Conservation (phyloP, 2,113 vertebrate species). For the Heteronetta atricapilla region DNA sequence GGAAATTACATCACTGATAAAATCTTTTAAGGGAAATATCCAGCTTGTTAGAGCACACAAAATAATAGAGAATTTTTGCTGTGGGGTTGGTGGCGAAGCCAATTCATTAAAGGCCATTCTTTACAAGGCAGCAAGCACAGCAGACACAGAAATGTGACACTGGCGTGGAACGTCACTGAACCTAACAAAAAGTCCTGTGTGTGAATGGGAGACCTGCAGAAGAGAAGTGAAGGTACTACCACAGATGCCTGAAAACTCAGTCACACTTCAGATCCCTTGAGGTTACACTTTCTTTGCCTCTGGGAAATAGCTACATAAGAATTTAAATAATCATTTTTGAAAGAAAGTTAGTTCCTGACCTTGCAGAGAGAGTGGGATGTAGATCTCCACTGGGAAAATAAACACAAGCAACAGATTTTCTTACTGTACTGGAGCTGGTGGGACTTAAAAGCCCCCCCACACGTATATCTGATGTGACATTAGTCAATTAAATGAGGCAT, state of each 20-base stretch:
- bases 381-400: background rate
- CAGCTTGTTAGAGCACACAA: background rate
- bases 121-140: background rate
- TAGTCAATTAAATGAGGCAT: constrained; percentile 28
- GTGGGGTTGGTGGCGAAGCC: background rate
- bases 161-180: background rate
- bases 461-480: background rate
- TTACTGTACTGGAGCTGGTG: background rate
- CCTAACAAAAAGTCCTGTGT: background rate
- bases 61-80: background rate
- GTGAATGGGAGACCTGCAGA: background rate
- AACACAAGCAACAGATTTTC: background rate
- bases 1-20: constrained; percentile 55
- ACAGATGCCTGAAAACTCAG: background rate
- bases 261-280: background rate
- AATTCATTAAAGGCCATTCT: background rate
- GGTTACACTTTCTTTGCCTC: background rate
- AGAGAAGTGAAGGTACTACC: background rate
- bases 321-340: background rate
- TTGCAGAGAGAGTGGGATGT: background rate
- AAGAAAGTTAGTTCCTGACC: background rate
- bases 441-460: background rate
- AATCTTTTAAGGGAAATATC: constrained; percentile 33
- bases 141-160: background rate
- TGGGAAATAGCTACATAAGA: background rate